phyloP scores from a whole-genome alignment of 2,888 invertebrate species.

The Drosophila incognita region DNA sequence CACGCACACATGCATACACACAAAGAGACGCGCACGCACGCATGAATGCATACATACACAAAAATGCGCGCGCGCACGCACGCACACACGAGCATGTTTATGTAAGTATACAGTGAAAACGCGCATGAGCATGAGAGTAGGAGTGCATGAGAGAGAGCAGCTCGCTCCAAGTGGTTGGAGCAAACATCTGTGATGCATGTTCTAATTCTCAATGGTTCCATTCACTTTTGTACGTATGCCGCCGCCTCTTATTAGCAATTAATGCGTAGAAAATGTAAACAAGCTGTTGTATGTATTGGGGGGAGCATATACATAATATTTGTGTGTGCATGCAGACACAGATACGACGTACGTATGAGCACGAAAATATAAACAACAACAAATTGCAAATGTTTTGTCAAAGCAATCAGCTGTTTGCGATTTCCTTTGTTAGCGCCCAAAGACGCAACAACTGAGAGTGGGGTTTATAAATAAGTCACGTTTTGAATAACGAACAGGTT shows the following conservation, averaged over 20 bases:
- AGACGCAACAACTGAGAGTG: slow-evolving; percentile 32
- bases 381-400: slow-evolving; percentile 25
- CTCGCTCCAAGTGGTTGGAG: slow-evolving; percentile 35
- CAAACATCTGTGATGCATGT: slow-evolving; percentile 47
- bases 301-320: slow-evolving; percentile 15
- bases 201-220: slow-evolving; percentile 57
- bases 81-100: not conserved
- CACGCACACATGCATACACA: slow-evolving; percentile 4
- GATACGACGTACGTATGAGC: not conserved
- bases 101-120: slow-evolving; percentile 24
- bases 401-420: slow-evolving; percentile 40
- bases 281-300: slow-evolving; percentile 42
- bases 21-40: not conserved
- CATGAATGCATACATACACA: not conserved
- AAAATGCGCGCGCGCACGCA: slow-evolving; percentile 6
- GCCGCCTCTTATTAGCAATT: slow-evolving; percentile 48
- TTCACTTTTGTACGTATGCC: slow-evolving; percentile 36
- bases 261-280: slow-evolving; percentile 47
- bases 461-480: slow-evolving; percentile 37
- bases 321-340: slow-evolving; percentile 35
- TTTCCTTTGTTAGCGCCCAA: slow-evolving; percentile 18
- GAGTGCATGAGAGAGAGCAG: not conserved
- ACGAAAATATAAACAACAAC: slow-evolving; percentile 43
- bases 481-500: slow-evolving; percentile 50
- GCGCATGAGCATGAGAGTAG: slow-evolving; percentile 43